Evolutionary conservation across 2,797 vertebrate species (phyloP).

Genomic region (Thalassophryne amazonica): DNA sequence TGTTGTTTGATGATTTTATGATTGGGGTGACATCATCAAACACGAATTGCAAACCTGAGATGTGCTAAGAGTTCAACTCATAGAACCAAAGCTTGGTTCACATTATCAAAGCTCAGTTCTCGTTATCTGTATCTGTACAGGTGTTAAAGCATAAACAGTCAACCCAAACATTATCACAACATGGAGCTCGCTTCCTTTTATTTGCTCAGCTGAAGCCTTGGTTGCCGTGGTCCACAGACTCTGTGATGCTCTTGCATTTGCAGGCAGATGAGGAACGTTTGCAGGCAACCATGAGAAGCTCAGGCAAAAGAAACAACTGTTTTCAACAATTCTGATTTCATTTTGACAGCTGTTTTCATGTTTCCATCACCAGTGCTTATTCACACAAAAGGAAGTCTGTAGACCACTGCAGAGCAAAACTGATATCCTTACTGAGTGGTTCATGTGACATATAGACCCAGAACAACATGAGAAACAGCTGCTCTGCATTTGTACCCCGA

Average conservation of each 20-base stretch:
- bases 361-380: conserved; percentile 26
- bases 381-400: conserved; percentile 6
- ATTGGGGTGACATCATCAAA: conserved; percentile 11
- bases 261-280: conserved; percentile 30
- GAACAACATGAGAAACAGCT: conserved; percentile 60
- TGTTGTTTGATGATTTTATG: conserved; percentile 39
- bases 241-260: conserved; percentile 29
- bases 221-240: conserved; percentile 27
- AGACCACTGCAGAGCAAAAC: conserved; percentile 8
- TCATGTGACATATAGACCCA: conserved; percentile 31
- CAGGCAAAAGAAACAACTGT: conserved; percentile 34
- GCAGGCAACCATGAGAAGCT: conserved; percentile 44
- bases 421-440: neutral
- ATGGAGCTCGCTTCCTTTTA: conserved; percentile 45
- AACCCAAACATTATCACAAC: conserved; percentile 43
- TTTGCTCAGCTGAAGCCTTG: conserved; percentile 73
- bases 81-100: neutral
- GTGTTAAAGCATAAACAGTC: conserved; percentile 57
- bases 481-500: conserved; percentile 51
- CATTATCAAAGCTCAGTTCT: conserved; percentile 4
- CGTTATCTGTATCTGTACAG: conserved; percentile 57
- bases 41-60: conserved; percentile 12
- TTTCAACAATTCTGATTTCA: conserved; percentile 2
- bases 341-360: conserved; percentile 1
- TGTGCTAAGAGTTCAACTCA: conserved; percentile 10